Percentiles rank a stretch among this genome's conserved stretches.
Evolutionary conservation across 2,888 invertebrate genomes (phyloP).

Genomic region (Xanthorhoe designata): DNA sequence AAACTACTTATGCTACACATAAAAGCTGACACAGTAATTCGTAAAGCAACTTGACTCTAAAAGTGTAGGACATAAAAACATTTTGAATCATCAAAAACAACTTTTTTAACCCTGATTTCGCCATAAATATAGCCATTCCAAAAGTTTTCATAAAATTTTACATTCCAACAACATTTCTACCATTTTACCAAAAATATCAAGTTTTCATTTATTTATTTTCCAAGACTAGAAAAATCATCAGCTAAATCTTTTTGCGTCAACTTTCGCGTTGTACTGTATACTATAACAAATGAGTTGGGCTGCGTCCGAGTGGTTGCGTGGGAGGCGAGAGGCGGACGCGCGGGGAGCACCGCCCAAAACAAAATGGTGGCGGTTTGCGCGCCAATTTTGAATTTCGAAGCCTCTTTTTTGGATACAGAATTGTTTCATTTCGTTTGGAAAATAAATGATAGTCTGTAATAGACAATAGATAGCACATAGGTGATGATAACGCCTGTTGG

Average conservation of each 20-base stretch:
- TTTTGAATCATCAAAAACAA: too few species aligned
- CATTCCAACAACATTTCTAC: neutral
- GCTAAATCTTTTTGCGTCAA: slow-evolving; percentile 35
- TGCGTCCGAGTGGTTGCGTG: slow-evolving; percentile 80
- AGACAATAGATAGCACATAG: too few species aligned
- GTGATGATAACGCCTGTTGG: too few species aligned
- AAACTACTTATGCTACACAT: too few species aligned
- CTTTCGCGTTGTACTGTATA: slow-evolving; percentile 74
- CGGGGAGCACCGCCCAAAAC: slow-evolving; percentile 84
- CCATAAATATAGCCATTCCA: too few species aligned
- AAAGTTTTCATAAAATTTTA: neutral
- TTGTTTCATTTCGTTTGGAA: neutral
- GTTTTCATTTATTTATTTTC: neutral
- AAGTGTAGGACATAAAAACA: too few species aligned
- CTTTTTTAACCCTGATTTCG: too few species aligned
- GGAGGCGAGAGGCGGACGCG: slow-evolving; percentile 83
- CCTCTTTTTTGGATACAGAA: slow-evolving; percentile 10
- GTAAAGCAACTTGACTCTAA: too few species aligned
- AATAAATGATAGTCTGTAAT: neutral
- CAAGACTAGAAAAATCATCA: neutral
- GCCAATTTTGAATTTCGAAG: slow-evolving; percentile 82
- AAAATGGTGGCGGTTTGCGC: slow-evolving; percentile 86
- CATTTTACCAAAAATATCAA: neutral
- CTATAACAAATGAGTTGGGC: slow-evolving; percentile 83
- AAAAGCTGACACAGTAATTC: too few species aligned